Evolutionary conservation across 2,797 vertebrate species (phyloP).

Genomic region (Acridotheres tristis): DNA sequence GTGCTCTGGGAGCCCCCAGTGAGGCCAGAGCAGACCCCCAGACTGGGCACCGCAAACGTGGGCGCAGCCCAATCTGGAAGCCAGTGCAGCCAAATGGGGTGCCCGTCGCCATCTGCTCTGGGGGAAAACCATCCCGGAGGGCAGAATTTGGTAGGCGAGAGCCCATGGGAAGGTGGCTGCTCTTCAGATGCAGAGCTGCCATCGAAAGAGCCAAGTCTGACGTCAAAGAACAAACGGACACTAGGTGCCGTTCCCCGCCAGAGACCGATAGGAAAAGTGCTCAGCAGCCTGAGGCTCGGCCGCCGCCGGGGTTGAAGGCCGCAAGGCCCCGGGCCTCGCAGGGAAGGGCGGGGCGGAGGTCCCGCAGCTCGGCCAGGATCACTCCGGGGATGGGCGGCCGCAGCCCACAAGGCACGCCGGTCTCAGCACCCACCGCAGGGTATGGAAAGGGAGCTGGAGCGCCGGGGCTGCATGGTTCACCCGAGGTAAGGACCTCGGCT

Average conservation of each 20-base stretch:
- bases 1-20: accelerated
- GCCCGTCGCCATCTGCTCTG: accelerated
- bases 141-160: accelerated
- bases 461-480: not conserved
- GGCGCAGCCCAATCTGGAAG: accelerated
- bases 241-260: accelerated
- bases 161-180: not conserved
- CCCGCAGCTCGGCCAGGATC: not conserved
- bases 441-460: not conserved
- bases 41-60: accelerated
- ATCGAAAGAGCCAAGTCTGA: accelerated
- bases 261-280: accelerated
- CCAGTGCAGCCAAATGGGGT: not conserved
- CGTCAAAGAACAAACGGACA: not conserved
- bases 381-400: not conserved
- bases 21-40: not conserved
- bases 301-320: too few relatives aligned
- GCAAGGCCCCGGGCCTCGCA: not conserved
- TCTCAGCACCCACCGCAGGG: not conserved
- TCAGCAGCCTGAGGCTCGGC: not conserved
- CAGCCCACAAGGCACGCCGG: too few relatives aligned
- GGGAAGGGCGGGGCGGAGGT: not conserved
- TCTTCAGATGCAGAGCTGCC: not conserved
- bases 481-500: not conserved
- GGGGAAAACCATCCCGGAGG: accelerated